Percentiles rank a stretch among this genome's conserved stretches.
Conservation (phyloP, 1,140 invertebrate species). For the Carcinoscorpius rotundicauda region DNA sequence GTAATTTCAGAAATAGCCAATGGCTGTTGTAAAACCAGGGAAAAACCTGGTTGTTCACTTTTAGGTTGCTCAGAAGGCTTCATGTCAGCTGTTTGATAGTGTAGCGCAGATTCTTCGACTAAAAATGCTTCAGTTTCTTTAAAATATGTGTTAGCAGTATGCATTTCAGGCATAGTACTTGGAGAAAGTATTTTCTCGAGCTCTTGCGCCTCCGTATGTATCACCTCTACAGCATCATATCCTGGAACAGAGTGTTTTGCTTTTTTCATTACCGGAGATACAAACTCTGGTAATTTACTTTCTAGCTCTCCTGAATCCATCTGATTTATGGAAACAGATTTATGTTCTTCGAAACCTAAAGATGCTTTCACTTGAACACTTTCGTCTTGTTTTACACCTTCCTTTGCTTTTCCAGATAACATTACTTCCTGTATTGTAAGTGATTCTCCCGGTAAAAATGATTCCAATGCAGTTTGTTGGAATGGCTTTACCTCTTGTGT, state of each 20-base stretch:
- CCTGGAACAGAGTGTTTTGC: neutral
- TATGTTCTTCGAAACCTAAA: constrained; percentile 3
- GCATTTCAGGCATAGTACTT: no score
- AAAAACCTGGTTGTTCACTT: neutral
- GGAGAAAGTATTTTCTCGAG: no score
- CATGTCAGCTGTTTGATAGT: neutral
- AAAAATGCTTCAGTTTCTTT: neutral
- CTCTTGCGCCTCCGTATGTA: no score
- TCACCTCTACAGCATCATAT: no score
- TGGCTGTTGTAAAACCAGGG: neutral
- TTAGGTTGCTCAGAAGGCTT: neutral
- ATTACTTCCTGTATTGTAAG: constrained; percentile 1
- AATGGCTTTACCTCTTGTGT: constrained; percentile 4
- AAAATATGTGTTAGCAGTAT: no score
- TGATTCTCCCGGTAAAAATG: neutral
- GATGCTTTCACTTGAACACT: constrained; percentile 5
- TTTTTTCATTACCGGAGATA: neutral
- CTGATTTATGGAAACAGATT: neutral
- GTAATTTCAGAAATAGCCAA: neutral
- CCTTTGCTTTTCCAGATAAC: neutral
- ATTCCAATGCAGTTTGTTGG: neutral
- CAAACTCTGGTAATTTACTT: neutral
- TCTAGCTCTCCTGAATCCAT: neutral
- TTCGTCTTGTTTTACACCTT: neutral
- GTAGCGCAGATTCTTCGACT: neutral